Base-by-base conservation (phyloP, 2,113 vertebrate species). In the Corythaeola cristata region DNA sequence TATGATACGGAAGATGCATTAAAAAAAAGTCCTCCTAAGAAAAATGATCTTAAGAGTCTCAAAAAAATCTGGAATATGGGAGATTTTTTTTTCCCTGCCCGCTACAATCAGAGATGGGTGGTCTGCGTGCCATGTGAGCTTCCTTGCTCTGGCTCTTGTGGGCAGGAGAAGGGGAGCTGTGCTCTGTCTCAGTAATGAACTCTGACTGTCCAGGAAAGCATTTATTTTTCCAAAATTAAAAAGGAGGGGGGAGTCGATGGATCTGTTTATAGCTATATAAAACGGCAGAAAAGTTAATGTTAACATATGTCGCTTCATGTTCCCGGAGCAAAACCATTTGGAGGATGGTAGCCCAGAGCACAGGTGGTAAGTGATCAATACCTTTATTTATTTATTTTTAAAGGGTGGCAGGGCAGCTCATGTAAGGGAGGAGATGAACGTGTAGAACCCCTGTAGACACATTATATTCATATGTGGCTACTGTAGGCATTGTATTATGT, bases 151-250 rank as follows among this genome's bases (percentile, higher is more conserved):
- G 6, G 52, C 68, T 79, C 71, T 81, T 82, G 87, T 47, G 93
- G 84, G 93, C 73, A 85, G 85, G 82, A 73, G 86, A 37, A 74
- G 35, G 77, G 67, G 59, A 89, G n/a, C 97, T 97, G 96, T 49
- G 72, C 75, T 96, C 71, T 47, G 3, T 97, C 96, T 97, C 76
- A 1, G 55, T 98, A 96, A 97, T 89, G 94, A 98, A 41, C 71
- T 95, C 73, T 96, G 97, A 97, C 96, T 95, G 82, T 93, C 93
- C 95, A 89, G 96, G 94, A 97, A 96, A 96, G 91, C 83, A 94
- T 97, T 94, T 86, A 94, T 94, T 97, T 97, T 83, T 94, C 45
- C 83, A 90, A 96, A 93, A 96, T 96, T 93, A 88, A 94, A 87
- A 89, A 88, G 77, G 2, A 18, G 4, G 52, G 39, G 17, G 37